Base-by-base conservation (phyloP, 1,140 invertebrate genomes). In the Listronotus bonariensis region DNA sequence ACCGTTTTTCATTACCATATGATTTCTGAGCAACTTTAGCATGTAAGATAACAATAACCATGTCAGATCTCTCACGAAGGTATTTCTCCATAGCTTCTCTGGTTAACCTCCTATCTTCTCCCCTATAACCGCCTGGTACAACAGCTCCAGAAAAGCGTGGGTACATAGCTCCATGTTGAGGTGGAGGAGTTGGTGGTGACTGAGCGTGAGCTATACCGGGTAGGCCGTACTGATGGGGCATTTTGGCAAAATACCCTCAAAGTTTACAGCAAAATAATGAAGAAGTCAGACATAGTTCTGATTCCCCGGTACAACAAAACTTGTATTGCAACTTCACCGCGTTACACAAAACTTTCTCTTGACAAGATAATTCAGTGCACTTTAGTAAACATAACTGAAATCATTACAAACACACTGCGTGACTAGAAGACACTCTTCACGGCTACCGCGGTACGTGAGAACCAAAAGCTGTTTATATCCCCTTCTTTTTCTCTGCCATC, bases 11-110 rank as follows among this genome's bases (percentile, higher is more conserved):
- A 80, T 99, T 99, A 49, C 98, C 98, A 79, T 99, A 99, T 0
- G 97, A 99, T 76, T 99, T 99, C 80, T 99, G 98, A 14, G 98
- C 97, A 31, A 95, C 92, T 86, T 99, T 99, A 6, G 98, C 98
- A 82, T 99, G 97, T 49, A 99, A 83, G 61, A 99, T 98, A 5
- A 98, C 94, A 17, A 99, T 89, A 4, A 96, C 89, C 90, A 98
- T 96, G 78, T 99, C 96, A 68, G 92, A 93, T 70, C 94, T 86
- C 72, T 98, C 95, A 31, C 93, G 86, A 54, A 98, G 84, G 79
- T 98, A 99, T 42, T 92, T 88, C 77, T 96, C 92, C 97, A 98
- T 98, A 11, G 95, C 94, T 90, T 98, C 96, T 43, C 95, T 86
- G 10, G 92, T 95, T 34, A 96, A 82, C 59, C 92, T 84, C 70